phyloP scores from a whole-genome alignment of 2,797 vertebrate genomes.

The Acanthornis magna region DNA sequence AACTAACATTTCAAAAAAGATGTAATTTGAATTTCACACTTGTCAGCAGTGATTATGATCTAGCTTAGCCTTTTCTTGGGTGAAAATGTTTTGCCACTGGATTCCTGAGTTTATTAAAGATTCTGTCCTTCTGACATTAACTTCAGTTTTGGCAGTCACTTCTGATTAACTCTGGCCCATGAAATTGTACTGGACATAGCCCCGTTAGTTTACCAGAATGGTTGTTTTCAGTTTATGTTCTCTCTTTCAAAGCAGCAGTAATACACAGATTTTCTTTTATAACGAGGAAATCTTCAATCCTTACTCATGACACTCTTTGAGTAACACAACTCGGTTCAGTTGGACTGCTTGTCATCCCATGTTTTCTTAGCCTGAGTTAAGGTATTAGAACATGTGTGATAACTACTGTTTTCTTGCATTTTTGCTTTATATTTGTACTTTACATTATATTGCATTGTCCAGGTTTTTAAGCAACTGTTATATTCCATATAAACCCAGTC shows the following conservation, averaged over 20 bases:
- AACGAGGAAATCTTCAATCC: neutral
- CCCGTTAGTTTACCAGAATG: neutral
- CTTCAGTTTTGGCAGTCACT: neutral
- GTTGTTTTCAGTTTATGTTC: neutral
- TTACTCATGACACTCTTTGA: neutral
- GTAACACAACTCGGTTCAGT: neutral
- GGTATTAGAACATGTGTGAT: neutral
- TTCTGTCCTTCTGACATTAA: neutral
- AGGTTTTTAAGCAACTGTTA: neutral
- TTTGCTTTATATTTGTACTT: neutral
- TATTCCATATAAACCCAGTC: neutral
- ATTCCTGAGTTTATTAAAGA: neutral
- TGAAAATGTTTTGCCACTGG: neutral
- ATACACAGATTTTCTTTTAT: neutral
- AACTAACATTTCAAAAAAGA: neutral
- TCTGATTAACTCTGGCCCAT: neutral
- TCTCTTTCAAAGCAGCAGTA: neutral
- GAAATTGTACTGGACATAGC: neutral
- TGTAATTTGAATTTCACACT: conserved; percentile 18
- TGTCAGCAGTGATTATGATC: conserved; percentile 11
- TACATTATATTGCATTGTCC: no score
- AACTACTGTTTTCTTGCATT: neutral
- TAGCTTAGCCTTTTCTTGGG: neutral
- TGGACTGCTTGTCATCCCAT: neutral
- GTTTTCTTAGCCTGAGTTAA: neutral